Evolutionary conservation across 1,140 invertebrate genomes (phyloP), one percentile per base, ranked within the genome.

Genomic region (Temnothorax nylanderi): DNA sequence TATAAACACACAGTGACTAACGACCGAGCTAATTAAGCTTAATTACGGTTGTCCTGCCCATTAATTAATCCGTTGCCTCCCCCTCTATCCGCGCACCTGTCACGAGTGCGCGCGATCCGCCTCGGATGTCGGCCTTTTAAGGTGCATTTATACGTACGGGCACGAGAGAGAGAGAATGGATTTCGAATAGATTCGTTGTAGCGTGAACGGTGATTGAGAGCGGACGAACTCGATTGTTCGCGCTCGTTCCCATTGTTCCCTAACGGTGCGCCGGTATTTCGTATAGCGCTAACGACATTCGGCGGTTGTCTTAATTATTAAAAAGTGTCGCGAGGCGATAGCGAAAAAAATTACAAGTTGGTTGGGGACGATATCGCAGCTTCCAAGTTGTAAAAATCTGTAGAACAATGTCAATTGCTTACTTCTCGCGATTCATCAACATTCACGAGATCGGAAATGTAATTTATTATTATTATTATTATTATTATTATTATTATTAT

Each of bases 1-100:
- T 60, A 74, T 78, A 84, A 82, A 89, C 71, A 82, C 85, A 56
- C 85, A 56, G 72, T 49, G 54, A 87, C 64, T 88, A 84, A 89
- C 85, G 58, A 85, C 72, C 65, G 37, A 74, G 64, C 89, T 90
- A 90, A 90, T 90, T 90, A 90, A 90, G 89, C 88, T 90, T 88
- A 88, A 90, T 90, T 86, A 90, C 89, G 80, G 62, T 69, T 86
- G 72, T 75, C 88, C 81, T 64, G 49, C 26, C 86, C 56, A 86
- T 88, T 90, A 90, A 90, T 90, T 90, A 90, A 90, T 90, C 90
- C 72, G 76, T 86, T 58, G 77, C 47, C 44, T 13, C 86, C 47
- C 47, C 75, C 60, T 34, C 41, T 11, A 18, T 21, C 37, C 44
- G 81, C 75, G 75, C 81, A 90, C 60, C 74, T 74, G 75, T 41